These are phyloP conservation scores for Noctua fimbriata DNA, from an alignment of 2,888 invertebrate species.

Conservation along the genomic window DNA sequence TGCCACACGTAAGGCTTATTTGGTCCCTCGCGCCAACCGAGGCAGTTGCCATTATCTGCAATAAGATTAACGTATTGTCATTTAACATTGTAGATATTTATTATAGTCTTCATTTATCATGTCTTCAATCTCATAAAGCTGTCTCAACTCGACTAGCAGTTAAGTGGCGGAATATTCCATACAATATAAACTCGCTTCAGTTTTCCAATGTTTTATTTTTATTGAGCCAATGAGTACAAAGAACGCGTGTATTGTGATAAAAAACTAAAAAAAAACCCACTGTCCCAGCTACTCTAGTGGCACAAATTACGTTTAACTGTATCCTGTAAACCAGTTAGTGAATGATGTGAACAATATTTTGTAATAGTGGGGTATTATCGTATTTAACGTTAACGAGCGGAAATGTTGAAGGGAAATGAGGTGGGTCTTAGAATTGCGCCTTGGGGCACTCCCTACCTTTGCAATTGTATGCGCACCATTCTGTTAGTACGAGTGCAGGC, in stretches of 20 bases:
- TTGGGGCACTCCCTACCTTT: slow-evolving; percentile 76
- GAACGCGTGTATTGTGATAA: slow-evolving; percentile 60
- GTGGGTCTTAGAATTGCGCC: slow-evolving; percentile 76
- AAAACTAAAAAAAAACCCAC: slow-evolving; percentile 70
- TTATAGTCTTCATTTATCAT: slow-evolving; percentile 73
- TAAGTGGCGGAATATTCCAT: slow-evolving; percentile 76
- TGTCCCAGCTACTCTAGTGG: slow-evolving; percentile 77
- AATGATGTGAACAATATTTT: slow-evolving; percentile 82
- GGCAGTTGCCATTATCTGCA: slow-evolving; percentile 96
- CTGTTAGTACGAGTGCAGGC: slow-evolving; percentile 64
- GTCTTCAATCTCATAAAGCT: slow-evolving; percentile 72
- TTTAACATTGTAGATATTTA: slow-evolving; percentile 62
- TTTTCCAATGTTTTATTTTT: slow-evolving; percentile 71
- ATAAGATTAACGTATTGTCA: slow-evolving; percentile 68
- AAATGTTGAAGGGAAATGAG: slow-evolving; percentile 81
- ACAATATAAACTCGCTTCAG: slow-evolving; percentile 67
- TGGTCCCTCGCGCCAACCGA: slow-evolving; percentile 97
- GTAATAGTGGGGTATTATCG: slow-evolving; percentile 84
- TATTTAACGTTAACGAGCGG: slow-evolving; percentile 84
- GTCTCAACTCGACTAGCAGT: slow-evolving; percentile 61
- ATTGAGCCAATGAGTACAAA: slow-evolving; percentile 65
- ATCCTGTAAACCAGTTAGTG: slow-evolving; percentile 79
- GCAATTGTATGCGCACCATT: slow-evolving; percentile 73
- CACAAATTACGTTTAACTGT: slow-evolving; percentile 84
- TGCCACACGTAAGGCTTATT: slow-evolving; percentile 97